Evolutionary conservation across 2,113 vertebrate species (phyloP).

Genomic region (Zosterops borbonicus): DNA sequence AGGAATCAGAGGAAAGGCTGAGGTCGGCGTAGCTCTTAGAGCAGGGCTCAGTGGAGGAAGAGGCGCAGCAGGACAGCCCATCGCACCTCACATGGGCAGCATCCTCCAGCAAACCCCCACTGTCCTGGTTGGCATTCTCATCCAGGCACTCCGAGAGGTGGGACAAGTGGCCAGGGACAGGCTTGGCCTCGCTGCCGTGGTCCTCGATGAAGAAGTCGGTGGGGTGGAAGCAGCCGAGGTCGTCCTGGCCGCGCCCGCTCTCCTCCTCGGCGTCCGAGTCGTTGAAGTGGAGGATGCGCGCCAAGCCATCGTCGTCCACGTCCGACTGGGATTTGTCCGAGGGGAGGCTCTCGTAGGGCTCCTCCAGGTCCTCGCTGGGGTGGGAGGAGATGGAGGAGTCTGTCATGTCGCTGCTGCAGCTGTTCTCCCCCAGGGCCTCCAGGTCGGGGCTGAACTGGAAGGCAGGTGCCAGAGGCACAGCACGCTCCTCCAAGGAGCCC

Average conservation of each 20-base stretch:
- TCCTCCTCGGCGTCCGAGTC: constrained; percentile 78
- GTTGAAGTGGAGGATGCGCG: constrained; percentile 86
- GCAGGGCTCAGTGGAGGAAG: constrained; percentile 70
- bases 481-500: constrained; percentile 21
- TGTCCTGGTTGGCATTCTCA: constrained; percentile 91
- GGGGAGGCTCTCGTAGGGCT: constrained; percentile 39
- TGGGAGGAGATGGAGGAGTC: constrained; percentile 84
- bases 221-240: constrained; percentile 82
- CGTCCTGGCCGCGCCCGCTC: constrained; percentile 64
- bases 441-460: constrained; percentile 82
- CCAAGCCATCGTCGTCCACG: constrained; percentile 82
- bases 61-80: constrained; percentile 73
- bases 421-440: constrained; percentile 81
- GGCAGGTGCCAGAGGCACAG: constrained; percentile 58
- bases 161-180: constrained; percentile 69
- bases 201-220: constrained; percentile 79
- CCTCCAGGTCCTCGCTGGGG: constrained; percentile 79
- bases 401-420: constrained; percentile 91
- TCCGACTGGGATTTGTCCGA: constrained; percentile 75
- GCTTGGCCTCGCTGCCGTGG: not conserved
- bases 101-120: constrained; percentile 78
- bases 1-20: constrained; percentile 90
- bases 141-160: constrained; percentile 86
- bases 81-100: constrained; percentile 12
- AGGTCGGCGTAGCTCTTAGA: constrained; percentile 88